Conservation (phyloP, 2,113 vertebrate species). For the Euleptes europaea region DNA sequence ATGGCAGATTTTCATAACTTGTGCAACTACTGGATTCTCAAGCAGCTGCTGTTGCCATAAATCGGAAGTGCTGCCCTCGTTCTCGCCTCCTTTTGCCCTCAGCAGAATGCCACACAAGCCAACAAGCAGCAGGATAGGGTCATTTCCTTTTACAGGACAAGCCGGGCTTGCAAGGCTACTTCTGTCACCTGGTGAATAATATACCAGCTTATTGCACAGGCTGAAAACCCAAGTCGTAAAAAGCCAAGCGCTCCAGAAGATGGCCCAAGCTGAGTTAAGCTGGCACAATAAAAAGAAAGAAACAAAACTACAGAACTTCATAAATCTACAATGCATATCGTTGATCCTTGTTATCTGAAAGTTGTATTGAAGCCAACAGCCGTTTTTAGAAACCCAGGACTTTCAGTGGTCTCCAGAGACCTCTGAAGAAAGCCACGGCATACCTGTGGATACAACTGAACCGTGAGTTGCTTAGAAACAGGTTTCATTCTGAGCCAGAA, state of each 20-base stretch:
- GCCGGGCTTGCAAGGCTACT: conserved; percentile 36
- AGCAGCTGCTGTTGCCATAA: conserved; percentile 32
- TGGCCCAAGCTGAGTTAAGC: neutral
- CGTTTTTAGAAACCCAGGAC: neutral
- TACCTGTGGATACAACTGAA: neutral
- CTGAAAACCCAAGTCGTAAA: conserved; percentile 26
- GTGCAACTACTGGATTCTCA: conserved; percentile 23
- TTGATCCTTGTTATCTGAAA: neutral
- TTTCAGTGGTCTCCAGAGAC: neutral
- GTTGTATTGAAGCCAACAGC: conserved; percentile 3
- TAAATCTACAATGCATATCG: neutral
- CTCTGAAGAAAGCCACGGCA: neutral
- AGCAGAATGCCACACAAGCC: conserved; percentile 42
- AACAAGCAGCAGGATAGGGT: conserved; percentile 31
- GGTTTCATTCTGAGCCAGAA: accelerated
- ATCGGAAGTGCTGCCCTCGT: conserved; percentile 33
- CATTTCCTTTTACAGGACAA: conserved; percentile 48
- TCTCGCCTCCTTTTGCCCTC: conserved; percentile 42
- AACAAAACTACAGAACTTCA: neutral
- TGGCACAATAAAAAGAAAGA: neutral
- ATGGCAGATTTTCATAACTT: conserved; percentile 52
- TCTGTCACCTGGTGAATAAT: conserved; percentile 29
- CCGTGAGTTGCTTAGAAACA: neutral
- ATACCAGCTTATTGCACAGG: conserved; percentile 7
- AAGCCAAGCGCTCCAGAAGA: neutral